These are phyloP conservation scores for Ctenopoma multispine DNA, from an alignment of 2,797 vertebrate species.

Conservation along the genomic window DNA sequence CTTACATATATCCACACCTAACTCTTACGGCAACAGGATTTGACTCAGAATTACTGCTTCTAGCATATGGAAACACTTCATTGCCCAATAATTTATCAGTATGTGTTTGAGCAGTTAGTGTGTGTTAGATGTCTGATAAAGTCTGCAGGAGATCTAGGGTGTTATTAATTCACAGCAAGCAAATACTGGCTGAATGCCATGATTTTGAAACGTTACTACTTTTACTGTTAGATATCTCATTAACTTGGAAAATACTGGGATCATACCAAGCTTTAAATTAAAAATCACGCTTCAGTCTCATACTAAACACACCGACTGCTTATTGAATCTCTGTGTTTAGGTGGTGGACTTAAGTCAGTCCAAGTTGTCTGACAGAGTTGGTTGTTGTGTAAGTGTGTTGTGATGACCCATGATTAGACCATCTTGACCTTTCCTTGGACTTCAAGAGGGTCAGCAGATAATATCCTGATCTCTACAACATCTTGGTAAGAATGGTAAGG, in stretches of 20 bases:
- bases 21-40: conserved; percentile 4
- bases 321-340: conserved; percentile 49
- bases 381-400: conserved; percentile 56
- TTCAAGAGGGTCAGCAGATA: conserved; percentile 48
- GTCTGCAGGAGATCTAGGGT: neutral
- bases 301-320: neutral
- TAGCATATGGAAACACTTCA: neutral
- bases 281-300: neutral
- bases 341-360: conserved; percentile 30
- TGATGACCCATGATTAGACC: conserved; percentile 63
- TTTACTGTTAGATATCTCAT: neutral
- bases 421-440: conserved; percentile 66
- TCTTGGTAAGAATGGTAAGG: neutral
- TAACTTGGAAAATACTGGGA: no score
- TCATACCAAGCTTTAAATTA: neutral
- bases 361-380: conserved; percentile 59
- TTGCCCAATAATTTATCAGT: neutral
- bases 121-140: neutral
- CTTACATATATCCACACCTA: neutral
- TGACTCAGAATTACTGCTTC: conserved; percentile 5
- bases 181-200: neutral
- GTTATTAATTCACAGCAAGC: no score
- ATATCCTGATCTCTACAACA: conserved; percentile 5
- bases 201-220: neutral
- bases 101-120: neutral